Conservation (phyloP, 2,888 invertebrate genomes). For the Poecilobothrus nobilitatus region DNA sequence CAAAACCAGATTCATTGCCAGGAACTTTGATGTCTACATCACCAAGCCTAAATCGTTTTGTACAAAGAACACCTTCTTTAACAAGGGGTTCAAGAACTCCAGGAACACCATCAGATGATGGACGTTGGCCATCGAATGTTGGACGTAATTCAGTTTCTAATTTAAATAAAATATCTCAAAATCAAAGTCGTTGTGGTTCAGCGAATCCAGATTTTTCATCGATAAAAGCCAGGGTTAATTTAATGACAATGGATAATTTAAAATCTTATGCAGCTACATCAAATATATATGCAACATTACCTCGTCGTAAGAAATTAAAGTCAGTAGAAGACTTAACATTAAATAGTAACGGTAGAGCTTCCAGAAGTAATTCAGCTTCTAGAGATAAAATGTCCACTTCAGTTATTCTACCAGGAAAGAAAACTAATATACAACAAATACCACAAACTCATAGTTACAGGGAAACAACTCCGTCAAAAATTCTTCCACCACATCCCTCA, state of each 20-base stretch:
- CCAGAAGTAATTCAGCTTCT: conserved; percentile 46
- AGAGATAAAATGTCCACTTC: conserved; percentile 45
- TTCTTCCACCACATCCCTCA: conserved; percentile 47
- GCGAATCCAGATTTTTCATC: conserved; percentile 37
- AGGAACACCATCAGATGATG: conserved; percentile 58
- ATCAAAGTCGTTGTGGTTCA: conserved; percentile 34
- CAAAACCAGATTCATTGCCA: conserved; percentile 48
- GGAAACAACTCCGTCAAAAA: conserved; percentile 38
- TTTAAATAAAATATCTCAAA: conserved; percentile 11
- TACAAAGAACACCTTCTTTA: conserved; percentile 45
- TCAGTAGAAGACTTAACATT: conserved; percentile 51
- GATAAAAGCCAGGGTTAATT: conserved; percentile 33
- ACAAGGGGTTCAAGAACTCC: conserved; percentile 55
- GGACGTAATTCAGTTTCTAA: conserved; percentile 23
- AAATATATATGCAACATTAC: conserved; percentile 71
- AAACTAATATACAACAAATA: conserved; percentile 27
- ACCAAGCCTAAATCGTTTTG: conserved; percentile 32
- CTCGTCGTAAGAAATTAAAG: conserved; percentile 61
- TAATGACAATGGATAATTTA: conserved; percentile 36
- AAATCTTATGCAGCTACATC: conserved; percentile 44
- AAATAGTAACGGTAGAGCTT: conserved; percentile 27
- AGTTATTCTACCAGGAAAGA: conserved; percentile 33
- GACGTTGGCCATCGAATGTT: conserved; percentile 55
- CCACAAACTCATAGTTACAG: conserved; percentile 19
- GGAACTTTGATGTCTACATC: conserved; percentile 45